A percentile compares a stretch with the other conserved stretches of the same genome.
These are phyloP conservation scores for Crocidura indochinensis DNA, from an alignment of 2,797 vertebrate genomes.

Conservation along the genomic window DNA sequence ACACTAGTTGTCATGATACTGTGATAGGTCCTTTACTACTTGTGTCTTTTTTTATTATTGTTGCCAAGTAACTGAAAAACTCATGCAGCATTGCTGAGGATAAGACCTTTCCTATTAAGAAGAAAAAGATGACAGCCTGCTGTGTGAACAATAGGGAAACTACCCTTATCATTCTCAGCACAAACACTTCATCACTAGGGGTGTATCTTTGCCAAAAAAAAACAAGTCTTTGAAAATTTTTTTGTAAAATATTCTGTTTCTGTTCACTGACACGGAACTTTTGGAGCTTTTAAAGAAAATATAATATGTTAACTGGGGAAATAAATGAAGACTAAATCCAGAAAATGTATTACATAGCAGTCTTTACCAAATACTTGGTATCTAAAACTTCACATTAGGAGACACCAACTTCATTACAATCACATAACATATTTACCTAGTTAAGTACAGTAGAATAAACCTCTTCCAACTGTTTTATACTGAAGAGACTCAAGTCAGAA, in stretches of 20 bases:
- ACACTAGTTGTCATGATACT: slow-evolving; percentile 64
- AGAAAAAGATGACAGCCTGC: slow-evolving; percentile 74
- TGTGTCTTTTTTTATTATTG: slow-evolving; percentile 69
- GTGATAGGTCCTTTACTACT: slow-evolving; percentile 67
- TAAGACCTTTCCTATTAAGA: slow-evolving; percentile 76
- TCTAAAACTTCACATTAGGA: slow-evolving; percentile 70
- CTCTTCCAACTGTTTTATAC: slow-evolving; percentile 54
- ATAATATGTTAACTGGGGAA: slow-evolving; percentile 73
- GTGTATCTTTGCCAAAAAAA: slow-evolving; percentile 63
- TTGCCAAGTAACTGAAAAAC: slow-evolving; percentile 76
- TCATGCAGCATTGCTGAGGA: slow-evolving; percentile 59
- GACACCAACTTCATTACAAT: slow-evolving; percentile 73
- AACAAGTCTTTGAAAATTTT: slow-evolving; percentile 70
- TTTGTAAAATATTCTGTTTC: slow-evolving; percentile 72
- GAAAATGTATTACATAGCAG: slow-evolving; percentile 73
- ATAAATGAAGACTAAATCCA: slow-evolving; percentile 77
- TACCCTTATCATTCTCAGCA: slow-evolving; percentile 75
- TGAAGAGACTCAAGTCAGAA: slow-evolving; percentile 71
- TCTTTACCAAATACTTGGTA: slow-evolving; percentile 74
- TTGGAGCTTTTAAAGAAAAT: slow-evolving; percentile 72
- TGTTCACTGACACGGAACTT: slow-evolving; percentile 76
- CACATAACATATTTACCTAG: slow-evolving; percentile 67
- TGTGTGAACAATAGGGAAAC: slow-evolving; percentile 74
- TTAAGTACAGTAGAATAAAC: slow-evolving; percentile 75
- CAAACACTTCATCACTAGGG: slow-evolving; percentile 67